Percentiles rank a stretch among this genome's conserved stretches.
phyloP scores from a whole-genome alignment of 2,888 invertebrate genomes.

The Stenurella melanura region DNA sequence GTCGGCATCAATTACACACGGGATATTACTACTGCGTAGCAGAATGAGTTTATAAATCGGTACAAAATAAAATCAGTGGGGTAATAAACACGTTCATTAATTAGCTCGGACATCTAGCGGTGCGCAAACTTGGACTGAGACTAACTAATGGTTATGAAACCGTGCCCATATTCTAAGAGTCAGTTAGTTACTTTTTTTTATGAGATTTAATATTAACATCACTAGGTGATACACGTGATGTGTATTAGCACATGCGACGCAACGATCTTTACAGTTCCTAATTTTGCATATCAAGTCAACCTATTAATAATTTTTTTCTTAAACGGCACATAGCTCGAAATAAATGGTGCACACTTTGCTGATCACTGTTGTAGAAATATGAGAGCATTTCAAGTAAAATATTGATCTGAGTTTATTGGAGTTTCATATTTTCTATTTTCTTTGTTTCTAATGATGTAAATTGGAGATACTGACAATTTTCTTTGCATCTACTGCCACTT shows the following conservation, averaged over 20 bases:
- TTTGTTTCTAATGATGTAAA: too few relatives aligned
- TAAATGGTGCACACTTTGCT: too few relatives aligned
- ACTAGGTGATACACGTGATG: background rate
- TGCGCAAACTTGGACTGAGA: constrained; percentile 7
- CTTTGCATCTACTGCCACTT: too few relatives aligned
- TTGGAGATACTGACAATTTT: too few relatives aligned
- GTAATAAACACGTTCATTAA: constrained; percentile 7
- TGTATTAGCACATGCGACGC: background rate
- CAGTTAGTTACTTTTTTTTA: background rate
- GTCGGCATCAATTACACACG: constrained; percentile 39
- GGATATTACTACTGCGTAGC: constrained; percentile 37
- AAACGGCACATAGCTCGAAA: too few relatives aligned
- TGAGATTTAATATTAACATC: background rate
- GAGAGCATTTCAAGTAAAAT: too few relatives aligned
- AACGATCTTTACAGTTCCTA: too few relatives aligned
- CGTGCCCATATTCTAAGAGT: constrained; percentile 3
- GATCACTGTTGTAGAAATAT: too few relatives aligned
- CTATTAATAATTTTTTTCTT: too few relatives aligned
- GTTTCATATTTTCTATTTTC: too few relatives aligned
- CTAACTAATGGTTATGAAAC: constrained; percentile 1
- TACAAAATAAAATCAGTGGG: background rate
- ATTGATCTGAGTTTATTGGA: too few relatives aligned
- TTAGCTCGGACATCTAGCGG: background rate
- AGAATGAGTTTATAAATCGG: constrained; percentile 7
- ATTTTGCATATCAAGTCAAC: too few relatives aligned